Percentiles rank a stretch among this genome's conserved stretches.
Conservation (phyloP, 1,140 invertebrate species). For the Zophobas morio region DNA sequence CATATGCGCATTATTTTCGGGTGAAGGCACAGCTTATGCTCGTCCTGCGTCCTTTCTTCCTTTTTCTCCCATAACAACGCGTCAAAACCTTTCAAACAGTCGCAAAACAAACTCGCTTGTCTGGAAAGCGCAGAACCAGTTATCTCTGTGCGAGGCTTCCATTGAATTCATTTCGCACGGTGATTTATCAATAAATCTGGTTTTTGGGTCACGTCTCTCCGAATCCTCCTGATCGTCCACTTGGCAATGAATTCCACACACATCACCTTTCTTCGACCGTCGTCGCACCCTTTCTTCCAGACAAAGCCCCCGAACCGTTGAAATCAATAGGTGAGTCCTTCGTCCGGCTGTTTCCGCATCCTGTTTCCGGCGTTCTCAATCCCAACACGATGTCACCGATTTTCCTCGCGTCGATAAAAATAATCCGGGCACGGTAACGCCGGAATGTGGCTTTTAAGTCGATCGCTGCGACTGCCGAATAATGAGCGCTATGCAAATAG, state of each 20-base stretch:
- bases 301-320: slow-evolving; percentile 1
- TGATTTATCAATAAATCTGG: slow-evolving; percentile 3
- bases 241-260: background rate
- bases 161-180: background rate
- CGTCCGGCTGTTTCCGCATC: slow-evolving; percentile 41
- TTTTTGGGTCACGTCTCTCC: background rate
- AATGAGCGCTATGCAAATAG: too few relatives aligned
- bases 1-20: too few relatives aligned
- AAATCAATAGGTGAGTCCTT: slow-evolving; percentile 23
- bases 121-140: background rate
- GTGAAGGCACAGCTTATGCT: too few relatives aligned
- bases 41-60: too few relatives aligned
- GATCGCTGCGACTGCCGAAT: too few relatives aligned
- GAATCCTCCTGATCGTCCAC: background rate
- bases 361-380: slow-evolving; percentile 24
- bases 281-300: slow-evolving; percentile 1
- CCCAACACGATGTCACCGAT: slow-evolving; percentile 17
- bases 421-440: too few relatives aligned
- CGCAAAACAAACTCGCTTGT: background rate
- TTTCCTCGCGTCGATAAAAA: background rate
- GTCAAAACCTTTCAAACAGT: background rate
- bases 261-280: background rate
- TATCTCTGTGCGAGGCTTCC: background rate
- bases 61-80: background rate
- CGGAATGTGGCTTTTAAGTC: too few relatives aligned